Evolutionary conservation across 2,888 invertebrate species (phyloP), one percentile per base, ranked within the genome.

Genomic region (Protodeltote pygarga): DNA sequence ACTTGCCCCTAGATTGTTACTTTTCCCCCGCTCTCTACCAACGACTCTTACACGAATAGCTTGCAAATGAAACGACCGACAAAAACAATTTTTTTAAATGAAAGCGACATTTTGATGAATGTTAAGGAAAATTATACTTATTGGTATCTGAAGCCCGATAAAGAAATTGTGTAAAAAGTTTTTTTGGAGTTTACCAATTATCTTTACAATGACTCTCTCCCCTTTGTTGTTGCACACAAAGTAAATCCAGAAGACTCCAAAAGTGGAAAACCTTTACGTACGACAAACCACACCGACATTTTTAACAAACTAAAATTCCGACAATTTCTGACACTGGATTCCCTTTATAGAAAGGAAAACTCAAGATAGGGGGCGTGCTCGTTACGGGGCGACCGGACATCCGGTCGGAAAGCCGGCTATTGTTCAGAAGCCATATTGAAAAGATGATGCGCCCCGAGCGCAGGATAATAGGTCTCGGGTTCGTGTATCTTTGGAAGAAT

Each of bases 401-500:
- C 87, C 88, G 82, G 71, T 64, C 77, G 80, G 83, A 85, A 85
- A 78, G 78, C 76, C 71, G 59, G 58, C 72, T 75, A 87, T 90
- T 90, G 88, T 89, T 85, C 87, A 75, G 75, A 63, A 67, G 73
- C 79, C 80, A 82, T 89, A 89, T 89, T 89, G 87, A 86, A 87
- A 87, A 88, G 86, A 86, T 86, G 87, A 86, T 81, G 85, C 77
- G 73, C 80, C 77, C 74, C 64, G 69, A 77, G 80, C 74, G 62
- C 75, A 71, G 78, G 78, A 84, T 86, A 87, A 88, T 85, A 74
- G 79, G 60, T 51, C 63, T 62, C 58, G 60, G 65, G 64, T 67
- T 62, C 69, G 61, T 55, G 68, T 71, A 57, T 67, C 61, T 67
- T 61, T 55, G 20, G 51, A 41, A 47, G 60, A 68, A 70, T 67